Evolutionary conservation across 53 echinoderm and acorn worm species (phyloP).

Genomic region (Glandiceps talaboti): DNA sequence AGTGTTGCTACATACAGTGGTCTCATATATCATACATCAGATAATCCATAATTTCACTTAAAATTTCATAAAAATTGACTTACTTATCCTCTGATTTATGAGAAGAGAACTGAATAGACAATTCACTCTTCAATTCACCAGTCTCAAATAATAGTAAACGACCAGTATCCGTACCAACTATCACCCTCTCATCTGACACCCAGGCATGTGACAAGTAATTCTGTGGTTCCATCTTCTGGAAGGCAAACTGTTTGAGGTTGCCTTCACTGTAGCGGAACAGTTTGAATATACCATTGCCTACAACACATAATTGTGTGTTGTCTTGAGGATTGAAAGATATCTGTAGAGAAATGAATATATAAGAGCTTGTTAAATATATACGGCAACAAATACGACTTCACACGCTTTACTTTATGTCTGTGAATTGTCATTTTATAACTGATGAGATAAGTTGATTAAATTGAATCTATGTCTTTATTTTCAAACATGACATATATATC

Average conservation of each 20-base stretch:
- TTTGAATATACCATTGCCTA: slow-evolving; percentile 97
- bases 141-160: slow-evolving; percentile 86
- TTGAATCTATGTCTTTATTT: no score
- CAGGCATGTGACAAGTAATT: slow-evolving; percentile 94
- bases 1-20: no score
- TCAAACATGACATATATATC: no score
- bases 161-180: slow-evolving; percentile 85
- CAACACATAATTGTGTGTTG: slow-evolving; percentile 95
- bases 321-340: slow-evolving; percentile 98
- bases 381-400: no score
- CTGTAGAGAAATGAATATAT: slow-evolving; percentile 10
- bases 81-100: not conserved
- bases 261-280: slow-evolving; percentile 98
- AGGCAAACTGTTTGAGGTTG: slow-evolving; percentile 97
- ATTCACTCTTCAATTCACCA: slow-evolving; percentile 86
- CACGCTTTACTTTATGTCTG: not conserved
- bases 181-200: slow-evolving; percentile 97
- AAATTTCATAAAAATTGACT: no score
- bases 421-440: not conserved
- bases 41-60: no score
- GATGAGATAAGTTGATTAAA: not conserved
- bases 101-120: slow-evolving; percentile 41
- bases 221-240: slow-evolving; percentile 98
- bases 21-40: no score
- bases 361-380: no score